Evolutionary conservation across 2,888 invertebrate genomes (phyloP), one percentile per base, ranked within the genome.

Genomic region (Dasypolia templi): DNA sequence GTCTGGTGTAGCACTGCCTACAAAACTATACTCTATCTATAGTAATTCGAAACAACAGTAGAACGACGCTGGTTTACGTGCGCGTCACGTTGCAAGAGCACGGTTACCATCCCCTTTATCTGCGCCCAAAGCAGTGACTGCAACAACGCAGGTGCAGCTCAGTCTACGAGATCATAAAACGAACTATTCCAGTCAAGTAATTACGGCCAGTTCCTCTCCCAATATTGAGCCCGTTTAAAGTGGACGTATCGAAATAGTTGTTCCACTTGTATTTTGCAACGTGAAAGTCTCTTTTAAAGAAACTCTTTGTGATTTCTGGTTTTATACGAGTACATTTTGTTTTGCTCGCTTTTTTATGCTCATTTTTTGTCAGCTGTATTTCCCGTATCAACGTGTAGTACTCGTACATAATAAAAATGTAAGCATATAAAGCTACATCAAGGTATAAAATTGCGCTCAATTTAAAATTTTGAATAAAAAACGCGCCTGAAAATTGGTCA

Each of bases 151-250:
- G 89, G 88, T 90, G 89, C 83, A 76, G 70, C 56, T 56, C 72
- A 72, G 80, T 77, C 81, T 82, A 87, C 82, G 79, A 79, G 32
- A 85, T 72, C 87, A 86, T 87, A 85, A 86, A 89, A 89, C 87
- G 80, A 87, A 89, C 86, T 84, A 76, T 85, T 82, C 79, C 65
- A 80, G 83, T 81, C 76, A 81, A 77, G 81, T 87, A 87, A 90
- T 90, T 89, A 87, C 83, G 75, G 44, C 63, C 78, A 85, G 77
- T 84, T 83, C 65, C 78, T 77, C 56, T 76, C 81, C 79, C 85
- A 88, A 89, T 78, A 84, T 84, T 79, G 74, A 75, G 74, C 77
- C 71, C 65, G 58, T 69, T 71, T 70, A 72, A 79, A 68, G 49
- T 78, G 53, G 61, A 73, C 64, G 70, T 56, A 39, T 68, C 22